phyloP scores from a whole-genome alignment of 2,888 invertebrate species.

The Eudasyphora cyanicolor region DNA sequence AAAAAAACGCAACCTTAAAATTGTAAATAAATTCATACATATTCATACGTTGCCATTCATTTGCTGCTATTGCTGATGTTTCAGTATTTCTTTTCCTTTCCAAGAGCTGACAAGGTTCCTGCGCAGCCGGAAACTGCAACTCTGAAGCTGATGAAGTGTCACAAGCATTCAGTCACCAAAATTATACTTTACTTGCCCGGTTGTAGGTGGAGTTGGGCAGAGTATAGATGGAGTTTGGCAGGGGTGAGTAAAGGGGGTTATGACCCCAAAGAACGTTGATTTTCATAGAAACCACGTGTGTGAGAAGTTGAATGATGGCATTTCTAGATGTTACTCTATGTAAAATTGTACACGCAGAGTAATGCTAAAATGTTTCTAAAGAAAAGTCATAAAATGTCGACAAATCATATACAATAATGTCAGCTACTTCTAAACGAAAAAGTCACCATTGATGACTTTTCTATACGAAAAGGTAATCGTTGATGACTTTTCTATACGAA shows the following conservation, averaged over 20 bases:
- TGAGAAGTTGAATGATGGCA: constrained; percentile 9
- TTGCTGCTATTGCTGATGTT: constrained; percentile 41
- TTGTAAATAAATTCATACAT: constrained; percentile 64
- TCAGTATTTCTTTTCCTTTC: background rate
- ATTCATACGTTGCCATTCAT: constrained; percentile 43
- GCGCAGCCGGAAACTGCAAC: background rate
- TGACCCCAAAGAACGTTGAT: background rate
- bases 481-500: too few relatives aligned
- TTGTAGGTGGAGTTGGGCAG: background rate
- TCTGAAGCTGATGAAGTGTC: constrained; percentile 65
- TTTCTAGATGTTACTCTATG: background rate
- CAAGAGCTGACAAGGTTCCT: constrained; percentile 7
- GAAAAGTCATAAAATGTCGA: too few relatives aligned
- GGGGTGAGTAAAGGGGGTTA: background rate
- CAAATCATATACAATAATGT: too few relatives aligned
- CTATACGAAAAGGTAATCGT: too few relatives aligned
- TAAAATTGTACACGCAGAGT: background rate
- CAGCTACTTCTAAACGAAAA: too few relatives aligned
- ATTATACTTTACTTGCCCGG: too few relatives aligned
- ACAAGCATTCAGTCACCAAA: constrained; percentile 58
- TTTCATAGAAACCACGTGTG: background rate
- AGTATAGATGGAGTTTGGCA: background rate
- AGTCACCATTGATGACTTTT: too few relatives aligned
- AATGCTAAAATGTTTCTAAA: too few relatives aligned
- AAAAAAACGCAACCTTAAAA: constrained; percentile 37